A percentile compares a stretch with the other conserved stretches of the same genome.
Evolutionary conservation across 2,113 vertebrate genomes (phyloP).

Genomic region (Psittacus erithacus): DNA sequence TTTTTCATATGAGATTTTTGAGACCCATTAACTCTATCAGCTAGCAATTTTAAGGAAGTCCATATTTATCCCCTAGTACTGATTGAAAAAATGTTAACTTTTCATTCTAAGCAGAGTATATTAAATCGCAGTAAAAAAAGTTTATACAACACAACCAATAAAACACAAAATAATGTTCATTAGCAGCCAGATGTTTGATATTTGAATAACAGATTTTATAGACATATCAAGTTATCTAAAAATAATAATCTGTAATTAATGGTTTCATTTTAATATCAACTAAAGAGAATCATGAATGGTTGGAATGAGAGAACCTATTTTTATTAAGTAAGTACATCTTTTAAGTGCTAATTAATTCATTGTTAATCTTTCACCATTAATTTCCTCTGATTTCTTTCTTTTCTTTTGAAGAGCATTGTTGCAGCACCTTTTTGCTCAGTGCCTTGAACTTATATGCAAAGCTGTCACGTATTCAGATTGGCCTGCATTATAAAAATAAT

Average conservation of each 20-base stretch:
- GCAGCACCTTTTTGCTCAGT: background rate
- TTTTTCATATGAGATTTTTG: background rate
- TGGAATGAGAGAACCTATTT: background rate
- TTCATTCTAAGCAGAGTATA: background rate
- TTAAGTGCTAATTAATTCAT: background rate
- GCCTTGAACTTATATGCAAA: background rate
- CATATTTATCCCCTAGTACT: background rate
- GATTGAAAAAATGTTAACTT: slow-evolving; percentile 2
- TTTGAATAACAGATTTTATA: background rate
- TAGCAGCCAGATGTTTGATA: background rate
- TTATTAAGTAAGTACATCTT: background rate
- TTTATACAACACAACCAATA: background rate
- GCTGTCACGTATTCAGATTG: background rate
- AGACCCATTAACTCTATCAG: background rate
- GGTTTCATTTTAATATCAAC: background rate
- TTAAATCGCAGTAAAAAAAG: background rate
- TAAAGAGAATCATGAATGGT: background rate
- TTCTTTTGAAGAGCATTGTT: background rate
- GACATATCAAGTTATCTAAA: background rate
- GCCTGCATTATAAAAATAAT: background rate
- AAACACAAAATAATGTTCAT: background rate
- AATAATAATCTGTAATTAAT: slow-evolving; percentile 19
- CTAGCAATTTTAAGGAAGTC: background rate
- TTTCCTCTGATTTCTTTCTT: background rate
- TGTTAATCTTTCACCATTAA: background rate